phyloP scores from a whole-genome alignment of 2,888 invertebrate genomes.

The Drosophila ochracea region DNA sequence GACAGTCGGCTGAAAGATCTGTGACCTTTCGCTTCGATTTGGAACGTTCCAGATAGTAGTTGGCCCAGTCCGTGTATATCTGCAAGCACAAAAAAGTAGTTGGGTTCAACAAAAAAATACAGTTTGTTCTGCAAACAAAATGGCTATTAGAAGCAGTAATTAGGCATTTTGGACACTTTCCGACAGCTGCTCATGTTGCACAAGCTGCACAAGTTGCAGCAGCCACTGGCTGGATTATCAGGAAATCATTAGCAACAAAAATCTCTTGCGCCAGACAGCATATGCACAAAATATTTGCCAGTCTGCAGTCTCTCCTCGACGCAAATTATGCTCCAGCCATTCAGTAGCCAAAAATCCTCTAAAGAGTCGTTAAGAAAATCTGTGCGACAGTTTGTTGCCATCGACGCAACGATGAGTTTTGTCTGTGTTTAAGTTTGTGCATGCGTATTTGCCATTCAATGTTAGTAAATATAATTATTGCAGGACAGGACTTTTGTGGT shows the following conservation, averaged over 20 bases:
- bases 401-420: constrained; percentile 18
- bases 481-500: constrained; percentile 53
- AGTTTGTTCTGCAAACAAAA: constrained; percentile 27
- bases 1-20: constrained; percentile 95
- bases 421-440: constrained; percentile 10
- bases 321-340: constrained; percentile 65
- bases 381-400: constrained; percentile 54
- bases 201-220: constrained; percentile 54
- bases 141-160: constrained; percentile 63
- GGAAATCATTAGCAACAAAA: constrained; percentile 77
- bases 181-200: constrained; percentile 57
- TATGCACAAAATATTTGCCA: constrained; percentile 57
- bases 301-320: constrained; percentile 31
- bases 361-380: constrained; percentile 72
- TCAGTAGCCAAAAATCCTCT: constrained; percentile 37
- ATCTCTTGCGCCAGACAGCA: constrained; percentile 47
- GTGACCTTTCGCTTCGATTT: constrained; percentile 93
- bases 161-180: constrained; percentile 53
- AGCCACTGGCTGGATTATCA: constrained; percentile 64
- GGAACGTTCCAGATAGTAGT: constrained; percentile 97
- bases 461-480: constrained; percentile 57
- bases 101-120: constrained; percentile 2
- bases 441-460: constrained; percentile 16
- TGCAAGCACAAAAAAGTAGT: constrained; percentile 85
- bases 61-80: constrained; percentile 99